Conservation (phyloP, 2,888 invertebrate genomes). For the Trachelus tabidus region DNA sequence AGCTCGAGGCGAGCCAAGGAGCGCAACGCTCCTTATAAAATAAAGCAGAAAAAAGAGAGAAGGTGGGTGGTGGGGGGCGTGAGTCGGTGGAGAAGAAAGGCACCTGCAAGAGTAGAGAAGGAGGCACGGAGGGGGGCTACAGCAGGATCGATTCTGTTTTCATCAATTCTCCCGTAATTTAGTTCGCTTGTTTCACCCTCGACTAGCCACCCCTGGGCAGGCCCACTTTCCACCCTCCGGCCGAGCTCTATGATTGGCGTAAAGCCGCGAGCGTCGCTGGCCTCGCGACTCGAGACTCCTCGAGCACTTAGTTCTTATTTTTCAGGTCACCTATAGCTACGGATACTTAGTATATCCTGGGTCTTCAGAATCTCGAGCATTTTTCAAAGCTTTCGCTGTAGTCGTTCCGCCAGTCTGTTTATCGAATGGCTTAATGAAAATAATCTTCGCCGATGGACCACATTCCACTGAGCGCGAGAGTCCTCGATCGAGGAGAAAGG, state of each 20-base stretch:
- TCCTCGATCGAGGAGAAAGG: background rate
- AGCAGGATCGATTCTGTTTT: slow-evolving; percentile 36
- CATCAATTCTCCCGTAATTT: slow-evolving; percentile 38
- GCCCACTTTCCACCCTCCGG: background rate
- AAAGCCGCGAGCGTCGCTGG: background rate
- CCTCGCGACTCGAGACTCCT: background rate
- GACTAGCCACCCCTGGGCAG: slow-evolving; percentile 29
- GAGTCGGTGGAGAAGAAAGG: slow-evolving; percentile 15
- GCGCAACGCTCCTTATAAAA: background rate
- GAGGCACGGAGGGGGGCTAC: background rate
- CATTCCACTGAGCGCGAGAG: background rate
- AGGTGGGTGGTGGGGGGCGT: background rate
- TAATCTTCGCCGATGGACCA: background rate
- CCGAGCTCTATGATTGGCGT: background rate
- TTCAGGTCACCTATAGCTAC: background rate
- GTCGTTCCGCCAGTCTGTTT: background rate
- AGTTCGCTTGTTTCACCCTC: slow-evolving; percentile 40
- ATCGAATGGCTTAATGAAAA: background rate
- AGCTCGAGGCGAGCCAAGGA: background rate
- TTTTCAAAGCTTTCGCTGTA: background rate
- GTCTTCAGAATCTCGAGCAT: background rate
- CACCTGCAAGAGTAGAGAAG: slow-evolving; percentile 7
- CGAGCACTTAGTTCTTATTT: background rate
- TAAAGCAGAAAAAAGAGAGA: background rate
- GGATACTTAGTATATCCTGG: background rate